phyloP scores from a whole-genome alignment of 2,888 invertebrate species.

The Drosophila mercatorum region DNA sequence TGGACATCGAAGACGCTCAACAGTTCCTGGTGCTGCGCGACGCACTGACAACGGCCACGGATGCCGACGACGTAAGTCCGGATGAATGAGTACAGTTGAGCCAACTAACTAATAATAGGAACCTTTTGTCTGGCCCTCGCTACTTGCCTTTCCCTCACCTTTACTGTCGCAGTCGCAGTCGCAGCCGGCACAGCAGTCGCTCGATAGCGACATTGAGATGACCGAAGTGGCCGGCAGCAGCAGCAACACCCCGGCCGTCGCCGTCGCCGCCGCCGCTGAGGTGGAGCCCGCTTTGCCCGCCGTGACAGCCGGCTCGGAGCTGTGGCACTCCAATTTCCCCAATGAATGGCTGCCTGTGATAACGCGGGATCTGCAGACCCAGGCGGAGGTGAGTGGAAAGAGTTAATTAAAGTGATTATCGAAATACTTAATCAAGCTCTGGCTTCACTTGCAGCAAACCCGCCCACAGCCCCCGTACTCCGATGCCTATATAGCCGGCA shows the following conservation, averaged over 20 bases:
- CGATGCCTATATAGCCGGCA: slow-evolving; percentile 95
- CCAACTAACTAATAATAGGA: slow-evolving; percentile 45
- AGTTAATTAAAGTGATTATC: fast-evolving
- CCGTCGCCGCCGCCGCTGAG: slow-evolving; percentile 28
- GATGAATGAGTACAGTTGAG: not conserved
- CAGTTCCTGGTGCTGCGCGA: slow-evolving; percentile 78
- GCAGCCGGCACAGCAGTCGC: slow-evolving; percentile 55
- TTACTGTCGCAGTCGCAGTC: slow-evolving; percentile 25
- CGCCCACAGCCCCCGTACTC: slow-evolving; percentile 88
- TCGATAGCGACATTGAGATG: slow-evolving; percentile 86
- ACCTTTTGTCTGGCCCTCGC: slow-evolving; percentile 47
- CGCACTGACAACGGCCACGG: slow-evolving; percentile 33
- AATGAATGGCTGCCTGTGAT: slow-evolving; percentile 96
- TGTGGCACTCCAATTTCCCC: slow-evolving; percentile 88
- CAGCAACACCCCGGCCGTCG: slow-evolving; percentile 33
- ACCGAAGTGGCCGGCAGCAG: slow-evolving; percentile 57
- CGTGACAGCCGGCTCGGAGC: slow-evolving; percentile 86
- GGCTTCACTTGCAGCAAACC: slow-evolving; percentile 48
- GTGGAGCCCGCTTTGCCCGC: slow-evolving; percentile 83
- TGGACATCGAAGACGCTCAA: slow-evolving; percentile 68
- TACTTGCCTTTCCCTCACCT: slow-evolving; percentile 44
- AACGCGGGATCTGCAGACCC: slow-evolving; percentile 90
- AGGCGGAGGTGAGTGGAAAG: slow-evolving; percentile 85
- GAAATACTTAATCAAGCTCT: not conserved
- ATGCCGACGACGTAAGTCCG: slow-evolving; percentile 45